These are phyloP conservation scores for Pholis gunnellus DNA, from an alignment of 2,113 vertebrate species.

Conservation along the genomic window DNA sequence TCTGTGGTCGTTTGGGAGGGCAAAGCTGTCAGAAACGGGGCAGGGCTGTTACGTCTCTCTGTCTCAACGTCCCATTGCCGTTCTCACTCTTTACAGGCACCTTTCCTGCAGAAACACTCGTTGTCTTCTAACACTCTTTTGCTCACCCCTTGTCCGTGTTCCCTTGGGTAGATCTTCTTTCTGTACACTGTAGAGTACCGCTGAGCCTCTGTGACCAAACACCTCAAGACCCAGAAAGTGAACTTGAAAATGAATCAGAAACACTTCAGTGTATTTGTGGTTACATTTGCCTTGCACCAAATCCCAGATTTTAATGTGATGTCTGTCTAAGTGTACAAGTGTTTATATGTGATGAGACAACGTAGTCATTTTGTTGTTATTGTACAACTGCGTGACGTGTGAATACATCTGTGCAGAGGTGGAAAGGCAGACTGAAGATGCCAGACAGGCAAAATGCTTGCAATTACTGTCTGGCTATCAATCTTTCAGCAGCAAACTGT, in stretches of 20 bases:
- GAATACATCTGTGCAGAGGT: neutral
- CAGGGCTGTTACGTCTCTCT: constrained; percentile 42
- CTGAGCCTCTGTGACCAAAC: constrained; percentile 9
- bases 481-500: neutral
- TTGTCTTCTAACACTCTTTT: constrained; percentile 51
- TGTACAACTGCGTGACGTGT: neutral
- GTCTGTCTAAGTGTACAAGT: neutral
- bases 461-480: neutral
- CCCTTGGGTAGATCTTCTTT: constrained; percentile 8
- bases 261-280: neutral
- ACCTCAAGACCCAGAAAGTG: neutral
- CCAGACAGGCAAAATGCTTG: neutral
- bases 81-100: constrained; percentile 51
- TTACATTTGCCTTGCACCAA: neutral
- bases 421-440: constrained; percentile 1
- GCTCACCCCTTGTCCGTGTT: constrained; percentile 23
- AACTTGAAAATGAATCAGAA: neutral
- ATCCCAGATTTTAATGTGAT: neutral
- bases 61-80: constrained; percentile 41
- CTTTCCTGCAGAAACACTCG: constrained; percentile 50
- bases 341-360: neutral
- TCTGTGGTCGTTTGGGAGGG: constrained; percentile 38
- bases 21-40: constrained; percentile 53
- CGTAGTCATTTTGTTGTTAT: neutral
- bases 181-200: neutral